A percentile compares a stretch with the other conserved stretches of the same genome.
These are phyloP conservation scores for Exaiptasia diaphana DNA, from an alignment of 64 coral and sea anemone species.

Conservation along the genomic window DNA sequence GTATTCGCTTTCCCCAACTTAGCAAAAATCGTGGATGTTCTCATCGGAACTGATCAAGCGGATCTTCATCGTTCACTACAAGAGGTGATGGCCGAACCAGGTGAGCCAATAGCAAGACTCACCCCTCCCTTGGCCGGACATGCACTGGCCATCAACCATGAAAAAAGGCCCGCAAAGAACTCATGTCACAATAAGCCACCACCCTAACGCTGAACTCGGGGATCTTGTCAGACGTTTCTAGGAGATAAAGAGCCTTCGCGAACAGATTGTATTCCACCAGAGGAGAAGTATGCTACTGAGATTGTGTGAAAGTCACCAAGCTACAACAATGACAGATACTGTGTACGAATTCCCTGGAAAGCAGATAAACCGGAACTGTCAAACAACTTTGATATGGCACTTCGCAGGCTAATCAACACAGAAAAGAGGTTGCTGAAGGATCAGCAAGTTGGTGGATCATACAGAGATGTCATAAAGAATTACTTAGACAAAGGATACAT, in stretches of 20 bases:
- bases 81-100: constrained; percentile 27
- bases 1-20: too few relatives aligned
- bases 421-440: constrained; percentile 28
- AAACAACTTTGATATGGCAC: constrained; percentile 49
- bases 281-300: constrained; percentile 28
- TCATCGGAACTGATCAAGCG: too few relatives aligned
- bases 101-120: constrained; percentile 62
- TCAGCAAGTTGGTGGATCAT: constrained; percentile 21
- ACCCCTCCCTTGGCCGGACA: constrained; percentile 70
- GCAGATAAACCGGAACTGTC: constrained; percentile 15
- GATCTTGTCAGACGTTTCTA: constrained; percentile 54
- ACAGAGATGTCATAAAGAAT: constrained; percentile 29
- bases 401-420: constrained; percentile 24
- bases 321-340: constrained; percentile 19
- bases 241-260: constrained; percentile 51
- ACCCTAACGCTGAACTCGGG: constrained; percentile 4
- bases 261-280: constrained; percentile 30
- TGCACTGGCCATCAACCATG: constrained; percentile 23
- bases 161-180: neutral
- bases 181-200: constrained; percentile 32
- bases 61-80: constrained; percentile 38
- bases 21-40: too few relatives aligned
- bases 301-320: neutral
- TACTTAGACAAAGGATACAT: constrained; percentile 52
- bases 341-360: constrained; percentile 45